Evolutionary conservation across 2,113 vertebrate species (phyloP).

Genomic region (Xenopus tropicalis): DNA sequence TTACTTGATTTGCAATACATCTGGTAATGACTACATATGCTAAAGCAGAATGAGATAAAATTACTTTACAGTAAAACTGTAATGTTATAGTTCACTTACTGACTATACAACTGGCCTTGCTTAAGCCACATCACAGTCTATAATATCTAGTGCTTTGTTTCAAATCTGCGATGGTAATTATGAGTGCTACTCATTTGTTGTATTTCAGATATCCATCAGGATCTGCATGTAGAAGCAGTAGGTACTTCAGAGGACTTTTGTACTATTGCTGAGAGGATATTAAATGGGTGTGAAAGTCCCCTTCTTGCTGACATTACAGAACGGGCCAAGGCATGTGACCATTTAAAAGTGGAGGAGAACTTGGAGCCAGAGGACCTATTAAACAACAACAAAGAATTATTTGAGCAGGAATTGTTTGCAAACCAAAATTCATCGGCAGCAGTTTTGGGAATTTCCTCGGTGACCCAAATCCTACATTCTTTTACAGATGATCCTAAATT

Average conservation of each 20-base stretch:
- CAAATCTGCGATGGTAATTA: no score
- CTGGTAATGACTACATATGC: no score
- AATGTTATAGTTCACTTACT: no score
- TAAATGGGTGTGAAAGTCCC: conserved; percentile 4
- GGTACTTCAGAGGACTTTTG: background rate
- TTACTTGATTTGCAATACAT: no score
- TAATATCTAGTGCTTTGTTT: no score
- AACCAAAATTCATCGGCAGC: background rate
- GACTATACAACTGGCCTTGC: no score
- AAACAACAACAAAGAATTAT: conserved; percentile 13
- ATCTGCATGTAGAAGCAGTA: background rate
- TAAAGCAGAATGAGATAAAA: no score
- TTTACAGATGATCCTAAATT: background rate
- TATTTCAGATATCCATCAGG: conserved; percentile 14
- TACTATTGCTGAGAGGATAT: background rate
- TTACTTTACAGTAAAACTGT: no score
- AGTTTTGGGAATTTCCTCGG: background rate
- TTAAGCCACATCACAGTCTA: no score
- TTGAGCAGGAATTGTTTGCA: background rate
- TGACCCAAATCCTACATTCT: background rate
- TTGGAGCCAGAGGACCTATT: conserved; percentile 12
- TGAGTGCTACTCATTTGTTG: conserved; percentile 1
- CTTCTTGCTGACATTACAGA: background rate
- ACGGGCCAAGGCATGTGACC: background rate
- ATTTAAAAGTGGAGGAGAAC: conserved; percentile 15